Evolutionary conservation across 2,797 vertebrate species (phyloP), one percentile per base, ranked within the genome.

Genomic region (Gymnopithys bicolor): DNA sequence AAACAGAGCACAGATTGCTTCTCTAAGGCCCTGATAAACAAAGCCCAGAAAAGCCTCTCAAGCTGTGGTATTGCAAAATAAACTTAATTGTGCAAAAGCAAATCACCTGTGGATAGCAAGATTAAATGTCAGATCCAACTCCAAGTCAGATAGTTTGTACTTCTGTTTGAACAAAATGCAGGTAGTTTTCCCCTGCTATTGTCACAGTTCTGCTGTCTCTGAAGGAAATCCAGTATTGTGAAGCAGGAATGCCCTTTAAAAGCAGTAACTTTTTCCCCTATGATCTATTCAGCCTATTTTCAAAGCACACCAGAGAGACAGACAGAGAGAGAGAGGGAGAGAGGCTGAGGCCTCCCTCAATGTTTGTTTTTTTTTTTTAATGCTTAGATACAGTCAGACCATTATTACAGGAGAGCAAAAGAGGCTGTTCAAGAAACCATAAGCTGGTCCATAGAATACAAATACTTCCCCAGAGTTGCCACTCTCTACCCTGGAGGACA

Each of bases 1-100:
- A 97, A 98, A 96, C 96, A 97, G 96, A 96, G 52, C 95, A 93
- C 93, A 96, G 89, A 91, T 70, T 82, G 45, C 55, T 93, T 94
- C 85, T 89, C 60, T 74, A 60, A 85, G 95, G 94, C 89, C 94
- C 96, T 95, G 70, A 96, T 94, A 97, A 98, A 96, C 92, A 97
- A 97, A 97, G 93, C 48, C 81, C 94, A 93, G 94, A 95, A 95
- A 95, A 88, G 76, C n/a, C 83, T 97, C 91, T 97, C 90, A 89
- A 95, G 60, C 39, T 66, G 37, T 4, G 46, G 71, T 64, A 91
- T 83, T 91, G 55, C 70, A 96, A 97, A 97, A 97, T 85, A 97
- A 97, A 97, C 89, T 84, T 89, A 80, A 95, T 49, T 59, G 71
- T 89, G 55, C 46, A 93, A 96, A 97, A 95, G 77, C 73, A 97